Conservation (phyloP, 2,797 vertebrate genomes). For the Dermochelys coriacea region DNA sequence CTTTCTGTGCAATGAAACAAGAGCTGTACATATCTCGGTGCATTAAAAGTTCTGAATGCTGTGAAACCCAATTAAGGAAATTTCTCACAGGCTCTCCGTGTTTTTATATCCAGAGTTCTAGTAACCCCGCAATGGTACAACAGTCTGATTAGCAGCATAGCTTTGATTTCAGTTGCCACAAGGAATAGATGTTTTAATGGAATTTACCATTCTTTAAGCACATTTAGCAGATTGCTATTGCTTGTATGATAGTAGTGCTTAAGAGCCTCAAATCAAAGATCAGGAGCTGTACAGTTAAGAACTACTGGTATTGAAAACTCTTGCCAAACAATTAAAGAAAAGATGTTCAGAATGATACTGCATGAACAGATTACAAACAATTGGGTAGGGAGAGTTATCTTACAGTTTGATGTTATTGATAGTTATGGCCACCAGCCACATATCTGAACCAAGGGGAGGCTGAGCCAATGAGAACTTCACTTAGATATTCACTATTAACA, state of each 20-base stretch:
- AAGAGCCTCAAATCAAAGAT: not conserved
- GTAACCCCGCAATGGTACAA: not conserved
- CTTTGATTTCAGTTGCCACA: constrained; percentile 5
- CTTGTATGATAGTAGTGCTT: not conserved
- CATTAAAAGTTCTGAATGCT: constrained; percentile 43
- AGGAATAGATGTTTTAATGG: not conserved
- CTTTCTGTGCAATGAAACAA: constrained; percentile 32
- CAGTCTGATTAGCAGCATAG: not conserved
- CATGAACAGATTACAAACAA: not conserved
- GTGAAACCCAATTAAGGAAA: constrained; percentile 22
- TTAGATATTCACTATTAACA: not conserved
- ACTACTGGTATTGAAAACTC: not conserved
- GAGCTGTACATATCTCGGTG: constrained; percentile 42
- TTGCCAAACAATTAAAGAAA: not conserved
- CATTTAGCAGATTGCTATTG: not conserved
- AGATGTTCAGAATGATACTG: not conserved
- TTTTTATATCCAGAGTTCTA: not conserved
- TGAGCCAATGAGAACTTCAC: not conserved
- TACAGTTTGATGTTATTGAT: not conserved
- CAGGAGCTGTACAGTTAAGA: not conserved
- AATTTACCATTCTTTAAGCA: constrained; percentile 5
- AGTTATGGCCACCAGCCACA: not conserved
- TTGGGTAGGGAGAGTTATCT: not conserved
- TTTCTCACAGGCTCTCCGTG: constrained; percentile 13
- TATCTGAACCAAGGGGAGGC: not conserved